Conservation (phyloP, 2,113 vertebrate genomes). For the Colossoma macropomum region DNA sequence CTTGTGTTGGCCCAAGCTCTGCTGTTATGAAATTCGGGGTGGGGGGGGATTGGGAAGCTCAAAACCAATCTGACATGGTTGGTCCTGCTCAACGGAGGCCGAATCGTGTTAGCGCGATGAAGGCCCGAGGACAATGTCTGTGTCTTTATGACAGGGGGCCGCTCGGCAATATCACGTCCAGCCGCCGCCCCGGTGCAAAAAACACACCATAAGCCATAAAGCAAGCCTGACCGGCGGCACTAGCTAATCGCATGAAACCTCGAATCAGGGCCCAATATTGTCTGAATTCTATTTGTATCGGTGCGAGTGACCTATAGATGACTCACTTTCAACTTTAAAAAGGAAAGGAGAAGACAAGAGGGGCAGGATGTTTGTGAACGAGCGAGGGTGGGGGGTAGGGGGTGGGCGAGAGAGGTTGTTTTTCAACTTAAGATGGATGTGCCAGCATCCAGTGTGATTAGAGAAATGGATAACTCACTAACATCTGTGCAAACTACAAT, state of each 20-base stretch:
- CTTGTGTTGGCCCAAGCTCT: constrained; percentile 41
- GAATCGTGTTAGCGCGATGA: constrained; percentile 66
- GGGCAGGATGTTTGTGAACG: constrained; percentile 63
- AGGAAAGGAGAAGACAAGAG: constrained; percentile 52
- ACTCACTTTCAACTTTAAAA: constrained; percentile 84
- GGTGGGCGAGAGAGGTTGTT: constrained; percentile 76
- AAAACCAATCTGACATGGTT: constrained; percentile 65
- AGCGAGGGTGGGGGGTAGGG: constrained; percentile 45
- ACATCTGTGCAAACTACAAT: constrained; percentile 98
- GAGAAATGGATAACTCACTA: constrained; percentile 98
- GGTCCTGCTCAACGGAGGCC: constrained; percentile 51
- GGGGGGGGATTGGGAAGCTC: background rate
- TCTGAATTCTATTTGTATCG: constrained; percentile 94
- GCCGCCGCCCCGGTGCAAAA: constrained; percentile 64
- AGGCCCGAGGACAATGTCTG: constrained; percentile 62
- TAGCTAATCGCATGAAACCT: constrained; percentile 85
- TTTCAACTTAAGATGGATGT: constrained; percentile 92
- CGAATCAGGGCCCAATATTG: constrained; percentile 88
- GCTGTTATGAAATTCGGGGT: constrained; percentile 59
- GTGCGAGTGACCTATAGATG: constrained; percentile 88
- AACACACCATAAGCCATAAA: constrained; percentile 76
- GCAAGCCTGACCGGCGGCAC: constrained; percentile 82
- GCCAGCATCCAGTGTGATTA: constrained; percentile 92
- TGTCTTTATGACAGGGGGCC: constrained; percentile 59
- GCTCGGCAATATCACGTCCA: constrained; percentile 63